phyloP scores from a whole-genome alignment of 2,113 vertebrate genomes.

The Oreocharis arfaki region DNA sequence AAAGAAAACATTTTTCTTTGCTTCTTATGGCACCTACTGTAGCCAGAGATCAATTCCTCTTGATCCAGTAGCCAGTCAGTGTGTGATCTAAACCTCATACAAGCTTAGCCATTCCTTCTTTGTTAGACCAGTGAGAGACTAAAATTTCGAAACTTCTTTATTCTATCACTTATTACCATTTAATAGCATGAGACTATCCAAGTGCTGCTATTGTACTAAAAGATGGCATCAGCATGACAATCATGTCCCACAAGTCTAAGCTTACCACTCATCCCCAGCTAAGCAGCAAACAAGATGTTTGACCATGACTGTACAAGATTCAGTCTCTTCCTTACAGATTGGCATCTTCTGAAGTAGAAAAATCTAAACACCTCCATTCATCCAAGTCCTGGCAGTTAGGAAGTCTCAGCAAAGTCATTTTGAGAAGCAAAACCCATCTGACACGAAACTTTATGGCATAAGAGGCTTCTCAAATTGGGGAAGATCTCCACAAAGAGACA shows the following conservation, averaged over 20 bases:
- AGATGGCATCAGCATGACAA: not conserved
- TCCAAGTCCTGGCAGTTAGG: not conserved
- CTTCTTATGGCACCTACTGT: not conserved
- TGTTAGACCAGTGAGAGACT: not conserved
- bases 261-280: not conserved
- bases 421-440: not conserved
- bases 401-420: not conserved
- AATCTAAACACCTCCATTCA: not conserved
- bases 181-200: not conserved
- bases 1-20: not conserved
- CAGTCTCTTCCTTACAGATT: not conserved
- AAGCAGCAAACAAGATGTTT: not conserved
- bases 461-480: not conserved
- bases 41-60: constrained; percentile 31
- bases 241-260: not conserved
- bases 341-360: not conserved
- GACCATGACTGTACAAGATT: not conserved
- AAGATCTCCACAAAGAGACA: not conserved
- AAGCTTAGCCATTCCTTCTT: not conserved
- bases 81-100: not conserved
- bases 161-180: not conserved
- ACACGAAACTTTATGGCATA: not conserved
- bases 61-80: not conserved
- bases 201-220: not conserved
- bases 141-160: constrained; percentile 1